A percentile compares a stretch with the other conserved stretches of the same genome.
phyloP scores from a whole-genome alignment of 2,113 vertebrate genomes.

The Osmerus mordax region DNA sequence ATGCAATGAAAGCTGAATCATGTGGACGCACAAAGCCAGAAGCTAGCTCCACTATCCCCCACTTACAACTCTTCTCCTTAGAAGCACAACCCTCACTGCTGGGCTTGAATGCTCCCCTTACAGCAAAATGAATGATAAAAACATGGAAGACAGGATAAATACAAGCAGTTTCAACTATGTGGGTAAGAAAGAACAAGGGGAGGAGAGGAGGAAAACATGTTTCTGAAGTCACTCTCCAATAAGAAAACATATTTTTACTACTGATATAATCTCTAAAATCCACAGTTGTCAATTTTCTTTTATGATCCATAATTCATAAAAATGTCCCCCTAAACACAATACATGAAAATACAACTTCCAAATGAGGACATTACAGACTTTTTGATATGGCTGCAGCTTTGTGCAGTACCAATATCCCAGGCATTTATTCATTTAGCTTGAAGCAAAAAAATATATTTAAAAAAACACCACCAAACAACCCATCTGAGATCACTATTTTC shows the following conservation, averaged over 20 bases:
- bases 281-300: no score
- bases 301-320: no score
- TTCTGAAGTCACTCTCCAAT: no score
- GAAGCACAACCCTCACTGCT: conserved; percentile 36
- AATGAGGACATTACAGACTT: neutral
- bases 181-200: no score
- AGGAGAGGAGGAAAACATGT: no score
- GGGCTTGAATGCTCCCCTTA: neutral
- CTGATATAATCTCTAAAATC: no score
- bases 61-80: conserved; percentile 25
- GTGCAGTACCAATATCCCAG: conserved; percentile 3
- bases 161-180: no score
- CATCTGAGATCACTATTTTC: conserved; percentile 43
- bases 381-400: neutral
- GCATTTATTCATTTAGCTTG: conserved; percentile 46
- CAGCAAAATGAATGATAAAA: conserved; percentile 9
- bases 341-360: neutral
- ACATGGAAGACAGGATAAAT: no score
- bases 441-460: conserved; percentile 36
- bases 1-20: conserved; percentile 69
- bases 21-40: conserved; percentile 75
- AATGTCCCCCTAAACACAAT: conserved; percentile 5
- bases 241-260: no score
- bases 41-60: conserved; percentile 54
- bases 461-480: neutral